Conservation (phyloP, 2,113 vertebrate genomes). For the Pteropus alecto region DNA sequence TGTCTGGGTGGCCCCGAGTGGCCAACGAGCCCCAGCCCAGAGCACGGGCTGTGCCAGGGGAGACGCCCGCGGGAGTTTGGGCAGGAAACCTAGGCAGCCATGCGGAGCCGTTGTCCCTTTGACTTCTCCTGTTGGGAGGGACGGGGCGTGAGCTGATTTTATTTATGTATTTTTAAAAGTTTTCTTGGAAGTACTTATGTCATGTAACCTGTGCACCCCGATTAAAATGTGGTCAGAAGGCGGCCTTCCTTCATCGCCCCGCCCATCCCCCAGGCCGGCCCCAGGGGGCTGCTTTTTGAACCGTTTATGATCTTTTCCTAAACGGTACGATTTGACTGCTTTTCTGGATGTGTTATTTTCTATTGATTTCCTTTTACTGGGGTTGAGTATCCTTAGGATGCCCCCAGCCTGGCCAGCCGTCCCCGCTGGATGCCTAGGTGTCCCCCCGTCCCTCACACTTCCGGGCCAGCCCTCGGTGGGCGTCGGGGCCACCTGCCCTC, state of each 20-base stretch:
- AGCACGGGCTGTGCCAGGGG: neutral
- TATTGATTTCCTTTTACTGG: neutral
- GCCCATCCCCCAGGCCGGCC: too few species aligned
- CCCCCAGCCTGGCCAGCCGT: neutral
- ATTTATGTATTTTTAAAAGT: neutral
- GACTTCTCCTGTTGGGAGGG: neutral
- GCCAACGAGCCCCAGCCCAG: neutral
- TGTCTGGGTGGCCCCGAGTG: neutral
- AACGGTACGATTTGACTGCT: neutral
- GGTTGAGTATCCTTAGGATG: neutral
- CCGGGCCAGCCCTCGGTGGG: neutral
- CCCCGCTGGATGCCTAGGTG: neutral
- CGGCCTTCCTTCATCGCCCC: neutral
- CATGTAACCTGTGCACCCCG: neutral
- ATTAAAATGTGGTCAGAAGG: neutral
- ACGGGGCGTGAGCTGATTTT: neutral
- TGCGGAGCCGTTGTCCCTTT: neutral
- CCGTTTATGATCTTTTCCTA: neutral
- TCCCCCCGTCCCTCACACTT: neutral
- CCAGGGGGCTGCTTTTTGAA: neutral
- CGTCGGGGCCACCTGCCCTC: too few species aligned
- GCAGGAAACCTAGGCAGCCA: neutral
- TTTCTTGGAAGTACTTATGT: neutral
- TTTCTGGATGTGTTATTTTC: neutral
- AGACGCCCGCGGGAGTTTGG: fast-evolving